Evolutionary conservation across 1,140 invertebrate genomes (phyloP).

Genomic region (Cydia splendana): DNA sequence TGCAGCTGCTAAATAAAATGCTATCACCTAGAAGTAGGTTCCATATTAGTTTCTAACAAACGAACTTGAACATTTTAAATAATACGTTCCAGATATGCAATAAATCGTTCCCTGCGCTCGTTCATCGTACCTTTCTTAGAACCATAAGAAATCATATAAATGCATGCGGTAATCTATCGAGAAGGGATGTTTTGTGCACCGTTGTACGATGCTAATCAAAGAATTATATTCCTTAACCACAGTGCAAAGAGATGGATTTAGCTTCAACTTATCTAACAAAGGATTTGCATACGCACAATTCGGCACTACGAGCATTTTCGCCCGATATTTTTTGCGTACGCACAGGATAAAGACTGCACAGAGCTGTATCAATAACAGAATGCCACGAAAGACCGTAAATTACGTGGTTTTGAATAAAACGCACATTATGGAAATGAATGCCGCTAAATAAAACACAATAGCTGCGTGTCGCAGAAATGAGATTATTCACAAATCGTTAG

Average conservation of each 20-base stretch:
- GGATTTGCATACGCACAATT: slow-evolving; percentile 43
- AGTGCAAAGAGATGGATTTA: neutral
- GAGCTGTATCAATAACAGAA: slow-evolving; percentile 34
- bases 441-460: slow-evolving; percentile 15
- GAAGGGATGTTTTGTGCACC: neutral
- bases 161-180: slow-evolving; percentile 20
- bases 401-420: slow-evolving; percentile 29
- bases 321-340: slow-evolving; percentile 35
- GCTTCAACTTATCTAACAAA: slow-evolving; percentile 33
- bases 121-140: slow-evolving; percentile 2
- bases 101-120: slow-evolving; percentile 3
- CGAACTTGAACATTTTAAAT: neutral
- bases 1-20: neutral
- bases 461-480: neutral
- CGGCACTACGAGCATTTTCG: slow-evolving; percentile 35
- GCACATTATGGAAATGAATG: slow-evolving; percentile 17
- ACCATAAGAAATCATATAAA: slow-evolving; percentile 9
- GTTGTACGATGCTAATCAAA: neutral
- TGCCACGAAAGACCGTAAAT: neutral
- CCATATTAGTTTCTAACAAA: neutral
- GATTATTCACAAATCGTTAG: slow-evolving; percentile 12
- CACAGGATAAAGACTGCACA: neutral
- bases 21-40: neutral
- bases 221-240: neutral
- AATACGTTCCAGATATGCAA: neutral